These are phyloP conservation scores for Brienomyrus brachyistius DNA, from an alignment of 2,113 vertebrate species.

Conservation along the genomic window DNA sequence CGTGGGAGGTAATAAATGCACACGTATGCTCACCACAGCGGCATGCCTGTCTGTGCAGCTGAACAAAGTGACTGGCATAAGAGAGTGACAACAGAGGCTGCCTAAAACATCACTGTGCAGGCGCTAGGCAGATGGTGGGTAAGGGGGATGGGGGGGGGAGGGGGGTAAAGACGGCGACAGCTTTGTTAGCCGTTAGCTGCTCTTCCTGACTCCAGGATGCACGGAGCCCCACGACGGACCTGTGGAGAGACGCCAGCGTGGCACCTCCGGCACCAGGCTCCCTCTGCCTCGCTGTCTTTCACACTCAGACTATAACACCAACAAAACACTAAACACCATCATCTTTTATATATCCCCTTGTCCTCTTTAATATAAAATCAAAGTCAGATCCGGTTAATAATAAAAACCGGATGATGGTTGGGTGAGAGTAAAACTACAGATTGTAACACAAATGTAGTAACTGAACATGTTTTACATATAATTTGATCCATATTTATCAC, in stretches of 20 bases:
- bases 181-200: neutral
- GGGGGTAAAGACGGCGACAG: neutral
- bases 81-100: slow-evolving; percentile 2
- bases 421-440: neutral
- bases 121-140: neutral
- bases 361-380: neutral
- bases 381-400: neutral
- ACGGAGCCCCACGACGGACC: neutral
- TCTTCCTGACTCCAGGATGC: neutral
- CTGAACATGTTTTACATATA: neutral
- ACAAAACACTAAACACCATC: neutral
- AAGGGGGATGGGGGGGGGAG: neutral
- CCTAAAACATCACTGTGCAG: neutral
- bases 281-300: neutral
- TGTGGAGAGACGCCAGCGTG: neutral
- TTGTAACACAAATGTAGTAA: neutral
- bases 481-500: neutral
- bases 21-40: neutral
- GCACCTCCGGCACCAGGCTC: neutral
- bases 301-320: neutral
- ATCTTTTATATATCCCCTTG: neutral
- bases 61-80: slow-evolving; percentile 7
- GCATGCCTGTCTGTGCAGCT: slow-evolving; percentile 1
- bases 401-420: neutral
- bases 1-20: neutral